These are phyloP conservation scores for Ctenodactylus gundi DNA, from an alignment of 2,113 vertebrate genomes.

Conservation along the genomic window DNA sequence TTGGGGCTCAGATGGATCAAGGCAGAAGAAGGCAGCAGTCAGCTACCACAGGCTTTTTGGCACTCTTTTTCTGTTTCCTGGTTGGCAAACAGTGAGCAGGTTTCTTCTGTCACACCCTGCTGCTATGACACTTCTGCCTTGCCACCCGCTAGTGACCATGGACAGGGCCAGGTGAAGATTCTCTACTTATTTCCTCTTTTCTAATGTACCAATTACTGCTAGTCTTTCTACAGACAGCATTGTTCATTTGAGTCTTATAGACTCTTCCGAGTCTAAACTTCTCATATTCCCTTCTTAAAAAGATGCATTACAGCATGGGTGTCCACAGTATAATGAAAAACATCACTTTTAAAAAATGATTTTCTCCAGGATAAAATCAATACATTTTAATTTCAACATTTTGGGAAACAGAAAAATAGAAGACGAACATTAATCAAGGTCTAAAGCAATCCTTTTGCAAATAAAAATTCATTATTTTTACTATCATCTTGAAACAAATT, in stretches of 20 bases:
- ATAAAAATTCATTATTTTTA: background rate
- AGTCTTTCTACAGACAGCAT: constrained; percentile 15
- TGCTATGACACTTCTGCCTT: background rate
- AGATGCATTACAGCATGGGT: background rate
- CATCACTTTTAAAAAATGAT: background rate
- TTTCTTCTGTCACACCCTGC: background rate
- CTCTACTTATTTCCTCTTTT: background rate
- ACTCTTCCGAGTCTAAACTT: background rate
- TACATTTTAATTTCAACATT: background rate
- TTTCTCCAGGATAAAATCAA: background rate
- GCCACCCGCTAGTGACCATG: background rate
- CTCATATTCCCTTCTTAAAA: background rate
- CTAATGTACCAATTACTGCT: background rate
- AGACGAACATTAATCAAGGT: background rate
- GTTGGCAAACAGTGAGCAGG: background rate
- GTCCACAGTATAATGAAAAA: background rate
- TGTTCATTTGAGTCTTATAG: background rate
- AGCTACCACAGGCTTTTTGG: background rate
- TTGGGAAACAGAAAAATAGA: constrained; percentile 32
- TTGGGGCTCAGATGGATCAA: background rate
- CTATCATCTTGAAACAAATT: constrained; percentile 1
- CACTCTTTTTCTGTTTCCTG: background rate
- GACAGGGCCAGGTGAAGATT: background rate
- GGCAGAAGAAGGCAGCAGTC: background rate
- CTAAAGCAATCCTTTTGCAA: background rate